Percentiles rank a stretch among this genome's conserved stretches.
These are phyloP conservation scores for Drosophila monieri DNA, from an alignment of 2,888 invertebrate genomes.

Conservation along the genomic window DNA sequence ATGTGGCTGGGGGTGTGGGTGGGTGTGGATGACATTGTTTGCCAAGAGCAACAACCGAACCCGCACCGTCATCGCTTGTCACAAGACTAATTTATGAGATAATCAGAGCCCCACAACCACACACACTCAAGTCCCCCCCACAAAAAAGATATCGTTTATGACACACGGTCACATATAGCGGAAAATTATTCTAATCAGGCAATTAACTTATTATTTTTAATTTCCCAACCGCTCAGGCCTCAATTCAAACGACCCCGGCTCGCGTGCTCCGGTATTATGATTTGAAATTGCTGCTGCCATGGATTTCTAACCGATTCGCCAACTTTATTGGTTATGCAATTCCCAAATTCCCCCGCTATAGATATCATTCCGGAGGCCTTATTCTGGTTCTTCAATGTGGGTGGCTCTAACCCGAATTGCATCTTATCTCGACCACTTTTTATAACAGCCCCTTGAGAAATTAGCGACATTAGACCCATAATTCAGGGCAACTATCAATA, in stretches of 20 bases:
- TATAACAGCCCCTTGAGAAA: constrained; percentile 5
- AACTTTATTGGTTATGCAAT: constrained; percentile 29
- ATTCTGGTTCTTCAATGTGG: neutral
- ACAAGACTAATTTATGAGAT: constrained; percentile 80
- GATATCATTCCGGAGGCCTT: neutral
- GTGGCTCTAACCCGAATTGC: neutral
- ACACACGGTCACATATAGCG: constrained; percentile 21
- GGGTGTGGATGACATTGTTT: constrained; percentile 32
- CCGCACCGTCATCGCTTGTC: constrained; percentile 73
- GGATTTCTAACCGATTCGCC: neutral
- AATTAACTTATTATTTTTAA: constrained; percentile 69
- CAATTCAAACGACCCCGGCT: constrained; percentile 37
- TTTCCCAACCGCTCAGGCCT: constrained; percentile 19
- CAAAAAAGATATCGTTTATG: constrained; percentile 47
- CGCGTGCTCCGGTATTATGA: constrained; percentile 46
- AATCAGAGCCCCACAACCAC: constrained; percentile 66
- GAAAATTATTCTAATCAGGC: constrained; percentile 69
- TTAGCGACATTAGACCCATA: neutral
- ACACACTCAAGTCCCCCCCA: constrained; percentile 12
- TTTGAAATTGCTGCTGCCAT: constrained; percentile 19
- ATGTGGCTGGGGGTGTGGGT: constrained; percentile 31
- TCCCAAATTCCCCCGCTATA: neutral
- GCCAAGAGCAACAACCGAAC: constrained; percentile 26
- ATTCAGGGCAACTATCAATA: neutral
- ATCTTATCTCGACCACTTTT: constrained; percentile 6